Evolutionary conservation across 30 jellyfish, hydroid and myxozoan species (phyloP), one percentile per base, ranked within the genome.

Genomic region (Aurelia sp.): DNA sequence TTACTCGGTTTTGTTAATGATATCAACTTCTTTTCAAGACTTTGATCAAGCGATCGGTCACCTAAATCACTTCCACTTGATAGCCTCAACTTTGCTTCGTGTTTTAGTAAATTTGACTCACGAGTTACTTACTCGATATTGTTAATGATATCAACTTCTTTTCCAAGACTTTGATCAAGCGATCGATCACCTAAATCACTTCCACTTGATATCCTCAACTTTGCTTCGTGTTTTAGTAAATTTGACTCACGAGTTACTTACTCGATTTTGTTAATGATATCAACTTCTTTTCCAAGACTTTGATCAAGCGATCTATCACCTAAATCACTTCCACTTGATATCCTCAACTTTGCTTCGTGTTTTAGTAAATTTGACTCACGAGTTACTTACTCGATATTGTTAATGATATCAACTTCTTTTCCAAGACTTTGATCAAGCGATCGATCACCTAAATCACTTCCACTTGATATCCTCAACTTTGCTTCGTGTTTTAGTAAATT

Each of bases 171-270:
- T 35, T 13, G 22, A 2, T 81, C 83, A 44, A 44, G 48, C 7
- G 83, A 81, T 21, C 82, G 62, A 41, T 81, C 91, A 40, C 82
- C 68, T 8, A 71, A 57, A 11, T 80, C 85, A 8, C 81, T 72
- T 12, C 62, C 78, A 66, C 20, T 2, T 31, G 78, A 35, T 52
- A n/a, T 38, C n/a, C n/a, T n/a, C n/a, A n/a, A n/a, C n/a, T n/a
- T n/a, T n/a, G n/a, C n/a, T 67, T 67, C 22, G 21, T 19, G n/a
- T 17, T 21, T 8, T 17, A 20, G 22, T 22, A 13, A 17, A 19
- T 19, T 22, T 20, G 48, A 31, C 24, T 24, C 27, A 73, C 38
- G 24, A 35, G 53, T 16, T 3, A 76, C 89, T 40, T 78, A 78
- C 89, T 35, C 69, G 19, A 59, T 15, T 61, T 40, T 78, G 33